Percentiles rank a stretch among this genome's conserved stretches.
Conservation (phyloP, 2,113 vertebrate species). For the Lucifuga dentata region DNA sequence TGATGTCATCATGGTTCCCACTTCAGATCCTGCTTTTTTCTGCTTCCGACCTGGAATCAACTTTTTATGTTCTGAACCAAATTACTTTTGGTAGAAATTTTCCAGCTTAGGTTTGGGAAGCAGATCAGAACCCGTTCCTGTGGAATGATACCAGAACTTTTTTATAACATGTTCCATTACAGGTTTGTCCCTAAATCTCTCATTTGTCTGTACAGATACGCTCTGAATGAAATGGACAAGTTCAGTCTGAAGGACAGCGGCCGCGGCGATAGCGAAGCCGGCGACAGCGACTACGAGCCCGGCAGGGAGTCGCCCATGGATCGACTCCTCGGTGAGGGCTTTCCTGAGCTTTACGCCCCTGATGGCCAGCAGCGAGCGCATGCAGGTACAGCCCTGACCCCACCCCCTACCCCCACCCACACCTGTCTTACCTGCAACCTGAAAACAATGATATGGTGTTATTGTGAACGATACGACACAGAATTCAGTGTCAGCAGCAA, state of each 20-base stretch:
- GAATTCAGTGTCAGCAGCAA: too few species aligned
- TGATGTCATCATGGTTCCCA: too few species aligned
- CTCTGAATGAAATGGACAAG: conserved; percentile 98
- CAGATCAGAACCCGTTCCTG: too few species aligned
- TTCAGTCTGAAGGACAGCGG: conserved; percentile 99
- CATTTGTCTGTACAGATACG: conserved; percentile 85
- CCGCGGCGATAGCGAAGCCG: conserved; percentile 96
- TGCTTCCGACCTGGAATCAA: too few species aligned
- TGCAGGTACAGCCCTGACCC: conserved; percentile 87
- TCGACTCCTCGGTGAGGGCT: conserved; percentile 93
- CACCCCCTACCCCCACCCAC: conserved; percentile 5
- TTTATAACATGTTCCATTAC: neutral
- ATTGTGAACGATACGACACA: too few species aligned
- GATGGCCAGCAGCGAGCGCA: conserved; percentile 92
- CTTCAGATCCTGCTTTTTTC: too few species aligned
- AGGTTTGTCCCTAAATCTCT: conserved; percentile 1
- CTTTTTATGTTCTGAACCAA: too few species aligned
- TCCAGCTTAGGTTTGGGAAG: too few species aligned
- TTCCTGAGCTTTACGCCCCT: conserved; percentile 93
- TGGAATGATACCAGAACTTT: too few species aligned
- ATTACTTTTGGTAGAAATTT: too few species aligned
- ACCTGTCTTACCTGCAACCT: neutral
- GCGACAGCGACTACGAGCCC: conserved; percentile 97
- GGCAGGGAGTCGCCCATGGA: conserved; percentile 97
- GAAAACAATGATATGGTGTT: too few species aligned